Evolutionary conservation across 2,797 vertebrate genomes (phyloP), one percentile per base, ranked within the genome.

Genomic region (Takifugu ocellatus): DNA sequence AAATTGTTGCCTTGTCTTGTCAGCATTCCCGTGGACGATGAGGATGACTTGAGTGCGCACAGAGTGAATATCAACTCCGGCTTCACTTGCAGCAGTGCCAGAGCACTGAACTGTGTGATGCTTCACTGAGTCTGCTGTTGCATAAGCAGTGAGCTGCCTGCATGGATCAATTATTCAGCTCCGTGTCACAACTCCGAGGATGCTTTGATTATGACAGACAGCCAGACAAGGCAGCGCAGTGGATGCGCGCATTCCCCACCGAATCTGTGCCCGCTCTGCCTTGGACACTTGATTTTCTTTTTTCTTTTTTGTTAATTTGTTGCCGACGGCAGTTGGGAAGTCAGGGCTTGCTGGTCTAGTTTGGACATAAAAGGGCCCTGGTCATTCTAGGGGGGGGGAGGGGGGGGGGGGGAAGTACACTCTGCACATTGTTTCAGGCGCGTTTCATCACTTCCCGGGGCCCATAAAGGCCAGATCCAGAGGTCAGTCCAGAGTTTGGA

Each of bases 121-220:
- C 69, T 73, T 74, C 61, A 46, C 27, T 66, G 57, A 53, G 10
- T 72, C 26, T 57, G 43, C 42, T 44, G 48, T 85, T 78, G 78
- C 70, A 72, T 79, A 81, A 83, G 62, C 65, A 82, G 56, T 54
- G 57, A 80, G 52, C 70, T 56, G 61, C 54, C 64, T 73, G 74
- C 74, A 66, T 74, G 53, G 74, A 84, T 88, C 45, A 84, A 88
- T 88, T 84, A 88, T 89, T 88, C 51, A 85, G 75, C 61, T 75
- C 57, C 51, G 55, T 78, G 81, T 84, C 81, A 82, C 76, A 87
- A 83, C 66, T 56, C 63, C 51, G 70, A 78, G 59, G 71, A 80
- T 68, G 81, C 75, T 88, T 87, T 87, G 83, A 89, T 80, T 88
- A 73, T 78, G 70, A 79, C 66, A 75, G 84, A 78, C 72, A 77